Conservation (phyloP, 2,797 vertebrate genomes). For the Myoxocephalus aenaeus region DNA sequence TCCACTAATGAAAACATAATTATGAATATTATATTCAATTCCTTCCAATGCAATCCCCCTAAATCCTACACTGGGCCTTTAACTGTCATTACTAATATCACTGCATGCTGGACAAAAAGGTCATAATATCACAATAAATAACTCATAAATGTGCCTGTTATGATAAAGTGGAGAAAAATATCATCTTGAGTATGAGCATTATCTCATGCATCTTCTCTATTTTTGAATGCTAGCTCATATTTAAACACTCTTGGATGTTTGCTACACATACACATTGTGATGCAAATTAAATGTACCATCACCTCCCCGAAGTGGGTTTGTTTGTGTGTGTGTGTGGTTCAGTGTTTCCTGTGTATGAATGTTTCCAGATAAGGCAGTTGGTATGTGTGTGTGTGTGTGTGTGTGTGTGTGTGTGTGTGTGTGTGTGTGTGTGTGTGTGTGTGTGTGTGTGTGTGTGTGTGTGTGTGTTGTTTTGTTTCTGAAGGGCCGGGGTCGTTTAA, state of each 20-base stretch:
- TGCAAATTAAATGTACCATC: not conserved
- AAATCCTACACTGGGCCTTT: not conserved
- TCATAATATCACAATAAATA: not conserved
- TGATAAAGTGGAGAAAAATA: not conserved
- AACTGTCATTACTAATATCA: not conserved
- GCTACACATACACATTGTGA: not conserved
- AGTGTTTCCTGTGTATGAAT: constrained; percentile 25
- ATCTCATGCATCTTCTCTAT: not conserved
- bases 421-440: not conserved
- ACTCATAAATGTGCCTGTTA: not conserved
- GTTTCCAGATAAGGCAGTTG: not conserved
- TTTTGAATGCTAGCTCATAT: not conserved
- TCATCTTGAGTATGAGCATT: not conserved
- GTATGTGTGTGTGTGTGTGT: constrained; percentile 2
- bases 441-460: constrained; percentile 1
- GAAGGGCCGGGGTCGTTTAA: fast-evolving
- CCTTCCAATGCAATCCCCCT: not conserved
- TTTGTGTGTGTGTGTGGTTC: not conserved
- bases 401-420: constrained; percentile 1
- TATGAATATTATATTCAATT: no score
- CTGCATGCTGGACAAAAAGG: not conserved
- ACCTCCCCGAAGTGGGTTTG: constrained; percentile 1
- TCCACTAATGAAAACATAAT: no score
- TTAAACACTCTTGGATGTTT: not conserved
- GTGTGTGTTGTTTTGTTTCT: not conserved